Evolutionary conservation across 2,888 invertebrate genomes (phyloP).

Genomic region (Argynnis bischoffii): DNA sequence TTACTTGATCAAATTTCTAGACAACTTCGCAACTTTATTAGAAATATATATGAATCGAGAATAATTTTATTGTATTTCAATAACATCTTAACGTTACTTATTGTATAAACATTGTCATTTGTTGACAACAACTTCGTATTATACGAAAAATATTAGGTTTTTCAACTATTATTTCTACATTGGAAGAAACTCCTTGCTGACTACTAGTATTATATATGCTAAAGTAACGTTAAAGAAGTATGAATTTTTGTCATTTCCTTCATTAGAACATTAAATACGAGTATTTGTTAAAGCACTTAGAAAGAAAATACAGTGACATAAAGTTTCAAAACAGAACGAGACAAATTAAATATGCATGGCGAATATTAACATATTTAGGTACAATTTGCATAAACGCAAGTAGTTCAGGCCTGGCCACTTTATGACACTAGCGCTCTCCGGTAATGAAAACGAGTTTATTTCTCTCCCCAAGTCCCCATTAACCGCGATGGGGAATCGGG

Average conservation of each 20-base stretch:
- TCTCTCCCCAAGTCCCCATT: conserved; percentile 44
- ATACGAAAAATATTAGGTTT: no score
- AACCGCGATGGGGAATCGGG: conserved; percentile 55
- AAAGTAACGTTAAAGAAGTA: no score
- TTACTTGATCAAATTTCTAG: conserved; percentile 6
- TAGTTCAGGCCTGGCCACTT: conserved; percentile 47
- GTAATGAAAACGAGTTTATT: conserved; percentile 47
- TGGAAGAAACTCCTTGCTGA: no score
- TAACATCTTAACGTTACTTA: no score
- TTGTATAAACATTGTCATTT: no score
- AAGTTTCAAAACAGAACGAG: conserved; percentile 27
- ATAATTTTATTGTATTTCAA: no score
- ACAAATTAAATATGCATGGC: conserved; percentile 43
- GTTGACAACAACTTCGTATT: no score
- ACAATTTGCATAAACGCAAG: conserved; percentile 47
- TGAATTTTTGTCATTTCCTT: neutral
- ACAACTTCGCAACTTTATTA: neutral
- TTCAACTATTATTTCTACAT: no score
- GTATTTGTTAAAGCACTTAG: conserved; percentile 3
- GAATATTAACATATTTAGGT: conserved; percentile 42
- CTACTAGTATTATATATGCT: no score
- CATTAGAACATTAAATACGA: conserved; percentile 1
- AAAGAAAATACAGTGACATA: conserved; percentile 22
- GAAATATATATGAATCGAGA: no score
- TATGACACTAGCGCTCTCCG: conserved; percentile 52